Evolutionary conservation across 2,888 invertebrate species (phyloP).

Genomic region (Pyrgus malvae): DNA sequence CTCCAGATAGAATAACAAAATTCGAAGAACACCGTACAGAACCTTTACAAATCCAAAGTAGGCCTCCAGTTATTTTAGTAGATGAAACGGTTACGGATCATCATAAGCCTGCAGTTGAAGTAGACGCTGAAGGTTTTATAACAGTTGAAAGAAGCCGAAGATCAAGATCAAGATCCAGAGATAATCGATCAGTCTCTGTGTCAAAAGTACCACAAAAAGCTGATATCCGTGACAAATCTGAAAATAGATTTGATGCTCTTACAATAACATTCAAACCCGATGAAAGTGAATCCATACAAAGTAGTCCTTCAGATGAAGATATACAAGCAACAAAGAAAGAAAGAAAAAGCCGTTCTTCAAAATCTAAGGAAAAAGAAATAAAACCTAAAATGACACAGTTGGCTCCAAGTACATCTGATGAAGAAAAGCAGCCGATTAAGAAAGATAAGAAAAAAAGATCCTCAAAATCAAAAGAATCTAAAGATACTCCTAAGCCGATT

Average conservation of each 20-base stretch:
- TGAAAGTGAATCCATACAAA: constrained; percentile 41
- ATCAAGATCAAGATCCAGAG: constrained; percentile 81
- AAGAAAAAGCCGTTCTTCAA: constrained; percentile 59
- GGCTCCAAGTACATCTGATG: constrained; percentile 46
- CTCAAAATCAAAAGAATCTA: constrained; percentile 46
- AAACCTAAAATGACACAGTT: constrained; percentile 42
- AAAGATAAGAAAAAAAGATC: constrained; percentile 64
- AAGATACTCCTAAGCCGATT: constrained; percentile 36
- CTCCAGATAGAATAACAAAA: constrained; percentile 55
- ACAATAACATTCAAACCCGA: constrained; percentile 51
- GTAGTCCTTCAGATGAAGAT: constrained; percentile 43
- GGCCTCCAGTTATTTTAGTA: constrained; percentile 62
- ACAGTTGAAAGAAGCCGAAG: constrained; percentile 71
- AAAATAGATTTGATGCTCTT: constrained; percentile 64
- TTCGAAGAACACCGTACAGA: constrained; percentile 38
- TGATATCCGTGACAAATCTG: constrained; percentile 53
- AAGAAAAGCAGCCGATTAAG: constrained; percentile 52
- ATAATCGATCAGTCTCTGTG: constrained; percentile 54
- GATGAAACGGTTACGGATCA: constrained; percentile 54
- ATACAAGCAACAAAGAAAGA: constrained; percentile 44
- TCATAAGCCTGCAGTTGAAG: constrained; percentile 48
- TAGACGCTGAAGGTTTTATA: constrained; percentile 74
- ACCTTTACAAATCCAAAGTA: constrained; percentile 34
- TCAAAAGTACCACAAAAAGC: constrained; percentile 44
- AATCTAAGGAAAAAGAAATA: constrained; percentile 67